Base-by-base conservation (phyloP, 2,797 vertebrate species). In the Dryobates pubescens region DNA sequence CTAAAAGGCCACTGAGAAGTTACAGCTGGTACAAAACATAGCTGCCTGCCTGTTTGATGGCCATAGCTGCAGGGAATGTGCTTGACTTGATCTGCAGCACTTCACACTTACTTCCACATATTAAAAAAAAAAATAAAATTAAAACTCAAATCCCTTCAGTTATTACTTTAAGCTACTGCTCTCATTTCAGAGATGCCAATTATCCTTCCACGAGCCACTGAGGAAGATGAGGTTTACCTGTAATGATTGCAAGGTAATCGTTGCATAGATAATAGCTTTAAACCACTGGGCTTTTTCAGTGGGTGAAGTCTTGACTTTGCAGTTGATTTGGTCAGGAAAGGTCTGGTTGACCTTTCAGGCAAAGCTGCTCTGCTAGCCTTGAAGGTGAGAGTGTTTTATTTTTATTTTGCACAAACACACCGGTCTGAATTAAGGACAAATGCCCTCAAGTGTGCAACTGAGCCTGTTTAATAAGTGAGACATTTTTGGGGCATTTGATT, bases 401-500 rank as follows among this genome's bases (percentile, higher is more conserved):
- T 75, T 70, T 53, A 6, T 61, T 83, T 83, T 1, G 7, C 68
- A 41, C 57, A 72, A 88, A 74, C 73, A 38, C 41, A 73, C 49
- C 65, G 43, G 62, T 29, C 51, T 63, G 83, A 89, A 74, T 85
- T 53, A 92, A 83, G 77, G 78, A 8, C 61, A 62, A 53, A 64
- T 53, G 49, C 76, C 77, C 67, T 63, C 8, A 85, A 90, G 81
- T 10, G n/a, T 82, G 75, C 64, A 38, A n/a, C 30, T 7, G 75
- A 77, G 36, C 79, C 72, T 76, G 38, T 73, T 85, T 62, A 92
- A 81, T 76, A 87, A 72, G 24, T 43, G 74, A 57, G 82, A 56
- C 77, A 18, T 80, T 78, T 78, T 89, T 24, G 41, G 72, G n/a
- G 51, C 45, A 2, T 93, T 96, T 87, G 74, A 65, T 89, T 92